A percentile compares a stretch with the other conserved stretches of the same genome.
Evolutionary conservation across 2,113 vertebrate genomes (phyloP).

Genomic region (Smithornis capensis): DNA sequence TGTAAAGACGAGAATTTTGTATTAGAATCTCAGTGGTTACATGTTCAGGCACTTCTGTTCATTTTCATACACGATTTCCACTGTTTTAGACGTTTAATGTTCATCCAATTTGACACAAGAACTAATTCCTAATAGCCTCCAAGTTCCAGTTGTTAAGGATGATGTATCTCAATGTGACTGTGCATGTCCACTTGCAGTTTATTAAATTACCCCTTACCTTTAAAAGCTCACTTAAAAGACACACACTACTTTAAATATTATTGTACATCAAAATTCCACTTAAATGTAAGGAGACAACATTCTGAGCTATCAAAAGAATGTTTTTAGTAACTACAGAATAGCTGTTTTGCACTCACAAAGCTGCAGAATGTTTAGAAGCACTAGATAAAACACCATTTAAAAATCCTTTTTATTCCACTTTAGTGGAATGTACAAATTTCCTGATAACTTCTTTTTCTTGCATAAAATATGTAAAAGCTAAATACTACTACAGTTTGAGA

Average conservation of each 20-base stretch:
- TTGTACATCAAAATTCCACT: neutral
- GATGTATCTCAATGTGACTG: neutral
- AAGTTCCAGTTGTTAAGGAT: neutral
- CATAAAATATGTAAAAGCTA: neutral
- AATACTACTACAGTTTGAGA: neutral
- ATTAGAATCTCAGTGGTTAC: neutral
- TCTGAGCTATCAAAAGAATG: neutral
- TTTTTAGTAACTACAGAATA: neutral
- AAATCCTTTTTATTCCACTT: neutral
- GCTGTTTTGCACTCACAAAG: neutral
- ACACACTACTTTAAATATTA: neutral
- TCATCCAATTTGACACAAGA: neutral
- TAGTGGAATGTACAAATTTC: neutral
- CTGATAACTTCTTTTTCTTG: neutral
- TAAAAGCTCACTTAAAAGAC: neutral
- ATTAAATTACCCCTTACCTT: neutral
- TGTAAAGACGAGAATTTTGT: neutral
- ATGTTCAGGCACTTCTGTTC: neutral
- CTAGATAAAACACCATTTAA: neutral
- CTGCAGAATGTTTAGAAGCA: neutral
- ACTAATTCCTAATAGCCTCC: neutral
- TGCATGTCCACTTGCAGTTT: neutral
- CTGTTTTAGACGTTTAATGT: neutral
- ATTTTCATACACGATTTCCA: neutral
- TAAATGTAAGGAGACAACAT: neutral